Evolutionary conservation across 2,797 vertebrate species (phyloP).

Genomic region (Holocentrus rufus): DNA sequence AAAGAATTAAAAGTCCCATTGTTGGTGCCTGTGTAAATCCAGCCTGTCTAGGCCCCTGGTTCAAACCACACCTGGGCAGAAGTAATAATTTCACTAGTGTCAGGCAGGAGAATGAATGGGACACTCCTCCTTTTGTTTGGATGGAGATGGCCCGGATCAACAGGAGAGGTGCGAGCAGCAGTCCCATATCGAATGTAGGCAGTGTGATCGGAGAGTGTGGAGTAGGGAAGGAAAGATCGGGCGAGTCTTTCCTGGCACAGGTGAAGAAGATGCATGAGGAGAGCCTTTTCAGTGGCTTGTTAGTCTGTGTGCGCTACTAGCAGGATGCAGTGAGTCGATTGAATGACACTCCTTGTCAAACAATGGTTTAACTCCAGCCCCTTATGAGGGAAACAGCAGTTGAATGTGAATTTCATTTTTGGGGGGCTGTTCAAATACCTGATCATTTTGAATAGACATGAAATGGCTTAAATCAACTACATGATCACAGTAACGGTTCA

Average conservation of each 20-base stretch:
- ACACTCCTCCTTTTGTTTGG: background rate
- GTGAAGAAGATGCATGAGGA: no score
- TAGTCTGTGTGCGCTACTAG: no score
- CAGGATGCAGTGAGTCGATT: no score
- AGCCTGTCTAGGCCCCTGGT: background rate
- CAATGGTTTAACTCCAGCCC: no score
- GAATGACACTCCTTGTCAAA: no score
- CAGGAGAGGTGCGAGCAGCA: background rate
- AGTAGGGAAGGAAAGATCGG: no score
- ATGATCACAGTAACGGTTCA: background rate
- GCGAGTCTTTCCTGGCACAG: no score
- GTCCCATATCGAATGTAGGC: background rate
- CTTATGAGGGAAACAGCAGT: background rate
- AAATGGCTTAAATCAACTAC: background rate
- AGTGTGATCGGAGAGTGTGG: background rate
- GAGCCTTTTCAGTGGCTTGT: background rate
- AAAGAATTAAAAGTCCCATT: background rate
- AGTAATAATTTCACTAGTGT: background rate
- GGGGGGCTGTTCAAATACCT: background rate
- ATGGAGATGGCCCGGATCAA: background rate
- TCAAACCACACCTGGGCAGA: conserved; percentile 1
- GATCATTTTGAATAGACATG: background rate
- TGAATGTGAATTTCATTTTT: no score
- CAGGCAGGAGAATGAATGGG: background rate
- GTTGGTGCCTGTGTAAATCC: conserved; percentile 15